Evolutionary conservation across 2,113 vertebrate genomes (phyloP).

Genomic region (Lampris incognitus): DNA sequence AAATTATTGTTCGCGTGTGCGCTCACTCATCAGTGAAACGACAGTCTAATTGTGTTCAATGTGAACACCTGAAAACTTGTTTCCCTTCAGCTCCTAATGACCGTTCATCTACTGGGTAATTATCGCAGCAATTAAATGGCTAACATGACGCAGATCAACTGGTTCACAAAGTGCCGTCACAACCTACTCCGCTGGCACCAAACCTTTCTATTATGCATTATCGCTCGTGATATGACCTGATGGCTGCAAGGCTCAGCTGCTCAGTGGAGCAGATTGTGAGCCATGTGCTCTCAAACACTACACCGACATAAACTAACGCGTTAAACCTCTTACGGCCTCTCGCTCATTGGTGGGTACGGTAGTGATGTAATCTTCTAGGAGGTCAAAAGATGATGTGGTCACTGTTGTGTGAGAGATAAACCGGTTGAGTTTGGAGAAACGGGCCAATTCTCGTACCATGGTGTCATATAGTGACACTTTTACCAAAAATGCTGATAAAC

Average conservation of each 20-base stretch:
- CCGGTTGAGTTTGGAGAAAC: too few species aligned
- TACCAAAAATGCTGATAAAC: too few species aligned
- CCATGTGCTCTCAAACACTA: slow-evolving; percentile 41
- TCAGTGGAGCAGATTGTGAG: slow-evolving; percentile 51
- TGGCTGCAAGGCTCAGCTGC: slow-evolving; percentile 61
- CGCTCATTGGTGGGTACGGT: slow-evolving; percentile 41
- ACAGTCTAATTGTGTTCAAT: neutral
- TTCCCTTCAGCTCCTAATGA: slow-evolving; percentile 47
- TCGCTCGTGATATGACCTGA: slow-evolving; percentile 46
- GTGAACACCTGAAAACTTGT: slow-evolving; percentile 50
- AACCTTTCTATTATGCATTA: neutral
- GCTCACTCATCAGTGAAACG: too few species aligned
- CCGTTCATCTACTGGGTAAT: slow-evolving; percentile 13
- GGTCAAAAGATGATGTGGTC: too few species aligned
- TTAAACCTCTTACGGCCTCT: slow-evolving; percentile 43
- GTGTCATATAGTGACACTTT: too few species aligned
- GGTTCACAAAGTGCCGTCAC: slow-evolving; percentile 47
- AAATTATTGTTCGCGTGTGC: too few species aligned
- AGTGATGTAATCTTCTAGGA: slow-evolving; percentile 13
- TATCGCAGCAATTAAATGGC: slow-evolving; percentile 50
- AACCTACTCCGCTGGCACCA: slow-evolving; percentile 32
- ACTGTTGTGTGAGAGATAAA: too few species aligned
- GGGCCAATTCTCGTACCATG: too few species aligned
- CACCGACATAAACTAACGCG: slow-evolving; percentile 38
- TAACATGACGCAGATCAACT: slow-evolving; percentile 49